These are phyloP conservation scores for Caradrina kadenii DNA, from an alignment of 2,888 invertebrate genomes.

Conservation along the genomic window DNA sequence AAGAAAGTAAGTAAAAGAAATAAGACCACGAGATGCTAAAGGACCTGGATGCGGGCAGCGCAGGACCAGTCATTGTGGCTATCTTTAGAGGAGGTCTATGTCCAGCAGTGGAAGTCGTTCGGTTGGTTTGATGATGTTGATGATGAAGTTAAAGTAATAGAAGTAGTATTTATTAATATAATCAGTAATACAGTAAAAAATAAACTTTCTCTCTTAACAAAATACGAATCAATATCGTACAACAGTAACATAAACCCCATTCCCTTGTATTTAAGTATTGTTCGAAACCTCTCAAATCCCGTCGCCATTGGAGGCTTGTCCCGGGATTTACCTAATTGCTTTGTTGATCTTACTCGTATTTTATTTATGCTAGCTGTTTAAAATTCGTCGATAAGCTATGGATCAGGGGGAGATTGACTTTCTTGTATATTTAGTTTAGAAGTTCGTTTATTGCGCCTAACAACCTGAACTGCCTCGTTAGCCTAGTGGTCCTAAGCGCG, in stretches of 20 bases:
- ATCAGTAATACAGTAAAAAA: neutral
- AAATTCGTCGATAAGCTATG: constrained; percentile 43
- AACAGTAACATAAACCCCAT: constrained; percentile 16
- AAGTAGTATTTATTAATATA: too few relatives aligned
- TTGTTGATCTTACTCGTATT: constrained; percentile 46
- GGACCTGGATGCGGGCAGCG: too few relatives aligned
- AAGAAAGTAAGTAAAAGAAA: too few relatives aligned
- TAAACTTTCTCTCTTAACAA: neutral
- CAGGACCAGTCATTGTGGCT: too few relatives aligned
- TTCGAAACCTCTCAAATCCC: constrained; percentile 32
- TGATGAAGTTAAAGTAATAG: too few relatives aligned
- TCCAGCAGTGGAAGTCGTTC: too few relatives aligned
- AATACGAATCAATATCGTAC: constrained; percentile 5
- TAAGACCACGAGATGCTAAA: too few relatives aligned
- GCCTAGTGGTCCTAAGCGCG: too few relatives aligned
- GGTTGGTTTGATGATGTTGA: too few relatives aligned
- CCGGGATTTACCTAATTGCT: constrained; percentile 43
- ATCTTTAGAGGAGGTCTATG: too few relatives aligned
- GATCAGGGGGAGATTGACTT: constrained; percentile 19
- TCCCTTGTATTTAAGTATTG: constrained; percentile 15
- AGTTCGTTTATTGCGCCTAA: constrained; percentile 6
- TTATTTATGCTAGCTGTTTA: constrained; percentile 31
- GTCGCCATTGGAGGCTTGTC: constrained; percentile 32
- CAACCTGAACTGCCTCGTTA: too few relatives aligned
- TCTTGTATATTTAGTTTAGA: neutral